phyloP scores from a whole-genome alignment of 2,888 invertebrate genomes.

The Lysandra bellargus region DNA sequence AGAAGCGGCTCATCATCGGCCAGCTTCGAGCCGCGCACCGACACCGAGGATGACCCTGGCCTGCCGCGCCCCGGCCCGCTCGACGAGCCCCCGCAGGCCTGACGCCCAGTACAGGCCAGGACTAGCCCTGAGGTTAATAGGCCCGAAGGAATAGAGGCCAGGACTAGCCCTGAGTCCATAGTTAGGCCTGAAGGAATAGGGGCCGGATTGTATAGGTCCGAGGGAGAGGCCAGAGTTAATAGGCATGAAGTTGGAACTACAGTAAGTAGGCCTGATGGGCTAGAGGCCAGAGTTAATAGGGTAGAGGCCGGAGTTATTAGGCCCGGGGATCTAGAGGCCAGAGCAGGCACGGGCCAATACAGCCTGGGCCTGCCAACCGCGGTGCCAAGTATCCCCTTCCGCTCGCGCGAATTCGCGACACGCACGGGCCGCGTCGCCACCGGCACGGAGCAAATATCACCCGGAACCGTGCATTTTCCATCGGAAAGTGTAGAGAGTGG shows the following conservation, averaged over 20 bases:
- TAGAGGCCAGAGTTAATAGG: background rate
- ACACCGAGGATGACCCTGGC: slow-evolving; percentile 42
- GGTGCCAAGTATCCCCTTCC: background rate
- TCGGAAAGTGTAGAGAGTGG: background rate
- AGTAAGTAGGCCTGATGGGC: no score
- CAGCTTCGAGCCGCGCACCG: slow-evolving; percentile 39
- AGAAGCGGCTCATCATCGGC: slow-evolving; percentile 50
- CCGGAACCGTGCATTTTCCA: background rate
- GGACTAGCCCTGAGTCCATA: background rate
- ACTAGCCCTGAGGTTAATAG: background rate
- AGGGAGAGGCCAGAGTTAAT: background rate
- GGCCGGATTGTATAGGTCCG: background rate
- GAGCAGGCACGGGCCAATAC: slow-evolving; percentile 11
- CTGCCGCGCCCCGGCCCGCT: slow-evolving; percentile 69
- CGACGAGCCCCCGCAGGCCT: slow-evolving; percentile 76
- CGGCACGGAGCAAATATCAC: background rate
- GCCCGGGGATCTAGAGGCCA: background rate
- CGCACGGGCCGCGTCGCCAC: slow-evolving; percentile 5
- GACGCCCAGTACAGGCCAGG: slow-evolving; percentile 46
- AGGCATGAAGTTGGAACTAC: no score
- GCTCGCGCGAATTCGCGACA: background rate
- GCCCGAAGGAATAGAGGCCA: background rate
- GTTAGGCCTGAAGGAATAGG: background rate
- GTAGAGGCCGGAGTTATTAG: background rate
- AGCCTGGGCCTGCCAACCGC: background rate